Percentiles rank a stretch among this genome's conserved stretches.
Evolutionary conservation across 2,113 vertebrate species (phyloP).

Genomic region (Pristiophorus japonicus): DNA sequence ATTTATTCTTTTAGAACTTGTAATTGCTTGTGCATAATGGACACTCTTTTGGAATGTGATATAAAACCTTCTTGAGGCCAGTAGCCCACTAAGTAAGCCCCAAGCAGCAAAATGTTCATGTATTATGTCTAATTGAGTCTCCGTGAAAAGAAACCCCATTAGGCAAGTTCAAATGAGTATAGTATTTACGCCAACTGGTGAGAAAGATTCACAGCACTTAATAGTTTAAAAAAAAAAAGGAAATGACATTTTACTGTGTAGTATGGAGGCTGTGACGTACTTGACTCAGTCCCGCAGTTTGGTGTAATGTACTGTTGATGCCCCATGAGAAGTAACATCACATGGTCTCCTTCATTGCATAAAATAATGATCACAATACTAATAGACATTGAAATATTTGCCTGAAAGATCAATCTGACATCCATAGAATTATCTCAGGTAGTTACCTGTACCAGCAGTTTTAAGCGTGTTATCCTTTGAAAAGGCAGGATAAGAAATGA

Average conservation of each 20-base stretch:
- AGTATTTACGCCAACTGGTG: neutral
- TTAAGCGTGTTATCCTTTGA: constrained; percentile 93
- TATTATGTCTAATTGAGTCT: neutral
- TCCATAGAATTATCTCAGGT: neutral
- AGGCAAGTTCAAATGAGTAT: neutral
- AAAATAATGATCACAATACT: neutral
- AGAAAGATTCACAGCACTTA: neutral
- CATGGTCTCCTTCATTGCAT: neutral
- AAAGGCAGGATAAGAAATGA: constrained; percentile 96
- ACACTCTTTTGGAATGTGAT: neutral
- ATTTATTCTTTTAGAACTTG: neutral
- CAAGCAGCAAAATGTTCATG: neutral
- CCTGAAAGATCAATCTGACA: neutral
- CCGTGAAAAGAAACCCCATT: neutral
- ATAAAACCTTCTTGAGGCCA: neutral
- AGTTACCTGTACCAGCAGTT: constrained; percentile 82
- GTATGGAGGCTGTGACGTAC: neutral
- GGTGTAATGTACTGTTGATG: neutral
- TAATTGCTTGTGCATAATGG: neutral
- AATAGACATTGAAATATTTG: neutral
- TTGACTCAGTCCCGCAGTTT: neutral
- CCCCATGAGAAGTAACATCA: neutral
- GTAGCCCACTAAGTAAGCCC: neutral
- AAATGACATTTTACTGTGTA: neutral
- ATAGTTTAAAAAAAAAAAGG: neutral